Base-by-base conservation (phyloP, 2,113 vertebrate species). In the Neomonachus schauinslandi region DNA sequence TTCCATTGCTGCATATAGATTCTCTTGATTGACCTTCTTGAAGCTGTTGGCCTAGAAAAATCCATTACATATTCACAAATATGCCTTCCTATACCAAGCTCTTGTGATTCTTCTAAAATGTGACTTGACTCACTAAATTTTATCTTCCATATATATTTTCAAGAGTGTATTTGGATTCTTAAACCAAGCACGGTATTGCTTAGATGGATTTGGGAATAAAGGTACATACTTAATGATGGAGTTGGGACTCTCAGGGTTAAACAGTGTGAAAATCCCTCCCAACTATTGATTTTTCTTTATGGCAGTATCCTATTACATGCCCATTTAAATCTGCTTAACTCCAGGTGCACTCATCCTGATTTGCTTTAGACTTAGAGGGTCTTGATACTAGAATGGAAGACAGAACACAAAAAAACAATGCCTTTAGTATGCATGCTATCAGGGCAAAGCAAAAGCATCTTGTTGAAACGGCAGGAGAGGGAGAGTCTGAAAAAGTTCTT, bases 41-140 rank as follows among this genome's bases (percentile, higher is more conserved):
- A 96, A 94, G 57, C n/a, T 67, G 69, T 22, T 93, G 95, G 85
- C 96, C 96, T 97, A 97, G 97, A 98, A 97, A 98, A 97, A 92
- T 33, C 49, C 59, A 97, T 96, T 97, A 92, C 46, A 94, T 89
- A 97, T 96, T 97, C 97, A 97, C 57, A 77, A 79, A 90, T 57
- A 51, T 2, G 19, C 59, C 49, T 97, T 95, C 55, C 39, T 36
- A 36, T 79, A 92, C 71, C 31, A 77, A 94, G 57, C 57, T 91
- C 76, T 95, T 36, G 18, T 46, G 39, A 33, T 94, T 63, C 76
- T 49, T 81, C 92, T 67, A 85, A 95, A 92, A 95, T 96, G 94
- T 97, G 95, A 91, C 76, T 94, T 77, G 95, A 97, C 80, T 96
- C 94, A 76, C 36, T 91, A 87, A 93, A 96, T 53, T 90, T 83